A percentile compares a stretch with the other conserved stretches of the same genome.
phyloP scores from a whole-genome alignment of 2,113 vertebrate species.

The Danionella cerebrum region DNA sequence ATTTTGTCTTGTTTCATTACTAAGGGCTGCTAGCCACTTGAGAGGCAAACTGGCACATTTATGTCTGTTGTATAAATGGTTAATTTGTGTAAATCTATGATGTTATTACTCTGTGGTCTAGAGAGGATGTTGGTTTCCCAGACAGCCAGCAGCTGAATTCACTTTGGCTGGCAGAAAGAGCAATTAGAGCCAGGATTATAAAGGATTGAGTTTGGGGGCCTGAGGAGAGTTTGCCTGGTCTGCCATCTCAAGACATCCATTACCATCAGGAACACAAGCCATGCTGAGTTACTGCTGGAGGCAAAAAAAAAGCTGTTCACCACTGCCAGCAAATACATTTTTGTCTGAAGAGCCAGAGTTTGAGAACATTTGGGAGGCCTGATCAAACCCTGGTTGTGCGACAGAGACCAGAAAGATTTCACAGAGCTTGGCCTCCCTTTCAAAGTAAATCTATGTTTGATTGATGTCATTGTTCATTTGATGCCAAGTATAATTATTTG shows the following conservation, averaged over 20 bases:
- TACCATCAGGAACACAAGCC: conserved; percentile 51
- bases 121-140: conserved; percentile 23
- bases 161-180: conserved; percentile 55
- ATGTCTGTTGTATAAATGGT: conserved; percentile 38
- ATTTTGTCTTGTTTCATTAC: neutral
- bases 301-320: conserved; percentile 44
- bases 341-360: conserved; percentile 14
- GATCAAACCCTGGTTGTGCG: conserved; percentile 34
- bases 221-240: conserved; percentile 59
- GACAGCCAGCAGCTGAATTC: conserved; percentile 56
- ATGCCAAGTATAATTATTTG: conserved; percentile 73
- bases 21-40: conserved; percentile 2
- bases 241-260: conserved; percentile 60
- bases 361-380: conserved; percentile 17
- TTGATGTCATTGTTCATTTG: conserved; percentile 64
- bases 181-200: conserved; percentile 69
- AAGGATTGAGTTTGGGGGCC: conserved; percentile 65
- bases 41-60: neutral
- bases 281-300: conserved; percentile 45
- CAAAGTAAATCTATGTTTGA: conserved; percentile 55
- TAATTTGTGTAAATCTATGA: conserved; percentile 40
- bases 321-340: neutral
- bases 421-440: conserved; percentile 62
- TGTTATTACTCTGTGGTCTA: conserved; percentile 12
- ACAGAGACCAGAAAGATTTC: conserved; percentile 67